Base-by-base conservation (phyloP, 2,888 invertebrate genomes). In the Limnephilus rhombicus region DNA sequence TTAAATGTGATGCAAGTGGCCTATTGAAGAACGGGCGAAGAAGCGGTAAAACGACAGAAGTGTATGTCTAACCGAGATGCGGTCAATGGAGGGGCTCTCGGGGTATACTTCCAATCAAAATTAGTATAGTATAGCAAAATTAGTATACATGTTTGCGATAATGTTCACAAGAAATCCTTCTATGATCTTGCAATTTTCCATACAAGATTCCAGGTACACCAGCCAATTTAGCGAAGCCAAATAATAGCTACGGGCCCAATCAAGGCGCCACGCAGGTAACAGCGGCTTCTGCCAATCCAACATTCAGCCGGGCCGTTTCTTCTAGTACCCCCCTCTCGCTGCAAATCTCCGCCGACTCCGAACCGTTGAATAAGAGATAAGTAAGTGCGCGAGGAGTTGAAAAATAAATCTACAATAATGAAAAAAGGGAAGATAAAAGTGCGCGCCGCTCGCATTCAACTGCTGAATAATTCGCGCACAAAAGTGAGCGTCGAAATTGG, bases 401-500 rank as follows among this genome's bases (percentile, higher is more conserved):
- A 92, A 92, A 92, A 92, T 92, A 90, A 89, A 92, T 92, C 89
- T 85, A 41, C 81, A 83, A 80, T 90, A 92, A 92, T 90, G 92
- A 92, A 92, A 92, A 92, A 89, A 68, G 81, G 85, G 18, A 80
- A 45, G 82, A 91, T 81, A 88, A 91, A 91, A 85, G n/a, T 82
- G 91, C 88, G 80, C 53, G 68, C 91, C 81, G 82, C 91, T 87
- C 88, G 91, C 88, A 91, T 49, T 81, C 49, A 12, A 45, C 68
- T 88, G 15, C 53, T 91, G 89, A 91, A 91, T 91, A 89, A 91
- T 91, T 91, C 88, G 68, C 11, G 34, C 34, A 37, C 53, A 68
- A 91, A 91, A 80, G 91, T 49, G 53, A 81, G 45, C 91, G 37
- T 41, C 37, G 89, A 82, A 91, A 91, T 91, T 91, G 91, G 89